phyloP scores from a whole-genome alignment of 2,113 vertebrate genomes.

The Tor tambroides region DNA sequence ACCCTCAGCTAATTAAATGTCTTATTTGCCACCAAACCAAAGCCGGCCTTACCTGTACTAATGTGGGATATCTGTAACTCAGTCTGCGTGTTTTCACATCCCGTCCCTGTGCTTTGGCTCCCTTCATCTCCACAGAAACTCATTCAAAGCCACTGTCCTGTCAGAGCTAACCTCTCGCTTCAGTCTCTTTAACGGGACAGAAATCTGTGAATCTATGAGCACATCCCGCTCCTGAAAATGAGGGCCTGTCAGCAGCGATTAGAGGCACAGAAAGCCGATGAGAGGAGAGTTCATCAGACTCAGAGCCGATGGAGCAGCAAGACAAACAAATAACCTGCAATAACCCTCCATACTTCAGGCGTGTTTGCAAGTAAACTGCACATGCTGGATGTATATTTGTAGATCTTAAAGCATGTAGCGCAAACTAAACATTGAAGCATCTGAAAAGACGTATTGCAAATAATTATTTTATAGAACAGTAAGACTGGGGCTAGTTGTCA shows the following conservation, averaged over 20 bases:
- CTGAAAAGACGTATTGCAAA: background rate
- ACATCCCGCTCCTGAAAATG: too few species aligned
- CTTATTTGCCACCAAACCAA: background rate
- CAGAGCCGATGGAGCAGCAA: too few species aligned
- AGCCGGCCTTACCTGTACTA: conserved; percentile 67
- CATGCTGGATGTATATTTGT: background rate
- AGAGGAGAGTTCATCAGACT: conserved; percentile 59
- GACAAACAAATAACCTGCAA: background rate
- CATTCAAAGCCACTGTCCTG: background rate
- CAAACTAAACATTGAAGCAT: too few species aligned
- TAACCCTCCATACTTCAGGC: background rate
- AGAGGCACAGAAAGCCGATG: conserved; percentile 61
- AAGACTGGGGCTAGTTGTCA: background rate
- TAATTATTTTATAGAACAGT: background rate
- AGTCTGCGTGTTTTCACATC: conserved; percentile 42
- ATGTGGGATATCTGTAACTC: conserved; percentile 60
- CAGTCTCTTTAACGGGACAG: background rate
- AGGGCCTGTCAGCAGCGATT: too few species aligned
- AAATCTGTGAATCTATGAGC: too few species aligned
- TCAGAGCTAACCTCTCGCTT: background rate
- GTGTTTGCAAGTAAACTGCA: background rate
- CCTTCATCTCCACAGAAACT: conserved; percentile 44
- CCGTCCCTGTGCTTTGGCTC: conserved; percentile 42
- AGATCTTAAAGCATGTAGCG: background rate
- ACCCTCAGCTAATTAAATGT: background rate